Evolutionary conservation across 1,140 invertebrate genomes (phyloP).

Genomic region (Plodia interpunctella): DNA sequence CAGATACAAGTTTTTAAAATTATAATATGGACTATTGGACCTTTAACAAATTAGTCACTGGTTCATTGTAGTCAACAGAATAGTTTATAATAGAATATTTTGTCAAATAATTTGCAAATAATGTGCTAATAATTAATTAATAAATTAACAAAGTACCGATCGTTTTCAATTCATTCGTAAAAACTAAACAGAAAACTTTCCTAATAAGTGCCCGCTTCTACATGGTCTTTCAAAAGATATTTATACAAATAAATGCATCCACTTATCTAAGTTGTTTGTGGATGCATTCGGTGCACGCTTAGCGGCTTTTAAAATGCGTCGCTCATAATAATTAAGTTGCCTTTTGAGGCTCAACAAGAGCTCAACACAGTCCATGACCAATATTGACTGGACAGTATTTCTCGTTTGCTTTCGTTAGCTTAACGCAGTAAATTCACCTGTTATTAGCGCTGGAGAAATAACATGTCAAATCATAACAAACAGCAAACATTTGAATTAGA

Average conservation of each 20-base stretch:
- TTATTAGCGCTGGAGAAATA: no score
- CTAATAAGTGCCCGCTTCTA: background rate
- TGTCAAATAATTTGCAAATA: background rate
- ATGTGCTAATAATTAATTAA: no score
- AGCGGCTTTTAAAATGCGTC: constrained; percentile 28
- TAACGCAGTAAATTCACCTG: no score
- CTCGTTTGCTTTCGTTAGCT: no score
- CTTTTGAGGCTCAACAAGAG: constrained; percentile 13
- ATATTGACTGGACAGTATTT: background rate
- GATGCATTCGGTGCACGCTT: constrained; percentile 13
- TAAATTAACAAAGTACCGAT: no score
- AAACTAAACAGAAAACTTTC: background rate
- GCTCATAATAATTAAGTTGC: constrained; percentile 33
- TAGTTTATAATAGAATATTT: background rate
- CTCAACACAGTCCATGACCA: background rate
- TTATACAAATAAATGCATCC: background rate
- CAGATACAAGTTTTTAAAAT: background rate
- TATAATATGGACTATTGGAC: background rate
- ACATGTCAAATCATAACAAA: no score
- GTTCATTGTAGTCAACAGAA: no score
- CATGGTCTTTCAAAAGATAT: background rate
- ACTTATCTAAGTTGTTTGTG: constrained; percentile 2
- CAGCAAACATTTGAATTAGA: no score
- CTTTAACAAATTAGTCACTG: background rate
- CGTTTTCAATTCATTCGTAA: background rate